Evolutionary conservation across 1,140 invertebrate species (phyloP).

Genomic region (Agrypnia vestita): DNA sequence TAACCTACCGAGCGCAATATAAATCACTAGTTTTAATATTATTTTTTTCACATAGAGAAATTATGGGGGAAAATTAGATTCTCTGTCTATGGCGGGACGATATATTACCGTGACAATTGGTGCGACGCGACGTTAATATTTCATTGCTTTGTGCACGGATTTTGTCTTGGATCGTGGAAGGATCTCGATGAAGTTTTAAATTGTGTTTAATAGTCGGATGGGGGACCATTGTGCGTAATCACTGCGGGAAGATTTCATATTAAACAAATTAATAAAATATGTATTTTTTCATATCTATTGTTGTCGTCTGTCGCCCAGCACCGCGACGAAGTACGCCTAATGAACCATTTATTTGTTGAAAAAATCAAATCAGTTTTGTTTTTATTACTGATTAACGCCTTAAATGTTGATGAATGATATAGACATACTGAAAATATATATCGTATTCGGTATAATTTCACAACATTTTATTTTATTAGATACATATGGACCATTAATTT

Average conservation of each 20-base stretch:
- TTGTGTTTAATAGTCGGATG: conserved; percentile 60
- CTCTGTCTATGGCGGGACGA: conserved; percentile 42
- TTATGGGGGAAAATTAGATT: conserved; percentile 56
- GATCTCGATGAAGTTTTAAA: conserved; percentile 60
- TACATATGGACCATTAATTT: too few species aligned
- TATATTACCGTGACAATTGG: conserved; percentile 47
- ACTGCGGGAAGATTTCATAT: conserved; percentile 41
- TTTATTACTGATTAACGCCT: too few species aligned
- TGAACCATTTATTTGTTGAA: conserved; percentile 9
- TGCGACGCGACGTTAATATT: conserved; percentile 56
- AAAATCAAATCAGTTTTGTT: too few species aligned
- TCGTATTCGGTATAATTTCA: too few species aligned
- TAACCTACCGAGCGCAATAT: conserved; percentile 5
- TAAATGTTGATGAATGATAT: too few species aligned
- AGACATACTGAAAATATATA: neutral
- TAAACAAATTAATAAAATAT: conserved; percentile 54
- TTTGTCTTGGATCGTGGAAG: conserved; percentile 52
- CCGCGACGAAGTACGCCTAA: conserved; percentile 9
- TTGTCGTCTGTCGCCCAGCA: neutral
- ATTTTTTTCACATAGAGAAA: conserved; percentile 45
- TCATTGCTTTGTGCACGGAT: conserved; percentile 54
- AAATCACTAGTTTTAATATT: conserved; percentile 42
- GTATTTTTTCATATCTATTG: conserved; percentile 21
- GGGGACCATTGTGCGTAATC: conserved; percentile 54
- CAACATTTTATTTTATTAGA: too few species aligned